A percentile compares a stretch with the other conserved stretches of the same genome.
Conservation (phyloP, 2,888 invertebrate genomes). For the Lagria hirta region DNA sequence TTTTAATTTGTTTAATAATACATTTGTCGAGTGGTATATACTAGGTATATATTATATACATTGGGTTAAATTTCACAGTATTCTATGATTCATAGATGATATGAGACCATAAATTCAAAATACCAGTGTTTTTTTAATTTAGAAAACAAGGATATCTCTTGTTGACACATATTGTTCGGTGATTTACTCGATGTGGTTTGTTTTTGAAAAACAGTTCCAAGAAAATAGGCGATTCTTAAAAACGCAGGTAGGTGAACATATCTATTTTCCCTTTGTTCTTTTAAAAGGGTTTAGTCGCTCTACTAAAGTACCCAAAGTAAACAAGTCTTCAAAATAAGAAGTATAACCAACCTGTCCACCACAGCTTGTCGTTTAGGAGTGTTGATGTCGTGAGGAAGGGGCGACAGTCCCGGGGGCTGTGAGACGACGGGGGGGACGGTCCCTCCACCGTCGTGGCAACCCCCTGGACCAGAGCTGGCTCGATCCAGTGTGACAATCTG, state of each 20-base stretch:
- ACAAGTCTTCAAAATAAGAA: too few species aligned
- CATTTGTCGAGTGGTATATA: too few species aligned
- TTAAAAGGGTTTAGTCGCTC: constrained; percentile 7
- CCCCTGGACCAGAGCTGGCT: constrained; percentile 63
- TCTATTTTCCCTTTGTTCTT: constrained; percentile 8
- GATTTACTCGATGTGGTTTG: too few species aligned
- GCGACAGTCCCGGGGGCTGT: constrained; percentile 65
- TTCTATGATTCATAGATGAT: too few species aligned
- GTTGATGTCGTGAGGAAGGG: constrained; percentile 67
- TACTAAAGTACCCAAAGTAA: constrained; percentile 7
- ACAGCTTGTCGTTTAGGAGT: constrained; percentile 82
- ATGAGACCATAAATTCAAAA: too few species aligned
- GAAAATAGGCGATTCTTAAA: background rate
- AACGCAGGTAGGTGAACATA: background rate
- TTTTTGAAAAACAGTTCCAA: background rate
- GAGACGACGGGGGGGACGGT: constrained; percentile 65
- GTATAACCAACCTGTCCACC: constrained; percentile 69
- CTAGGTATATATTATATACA: too few species aligned
- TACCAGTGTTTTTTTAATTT: too few species aligned
- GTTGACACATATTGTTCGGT: too few species aligned
- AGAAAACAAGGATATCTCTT: too few species aligned
- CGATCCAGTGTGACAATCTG: constrained; percentile 54
- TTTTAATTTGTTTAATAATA: too few species aligned
- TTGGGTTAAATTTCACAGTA: too few species aligned
- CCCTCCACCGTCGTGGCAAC: constrained; percentile 77